phyloP scores from a whole-genome alignment of 2,797 vertebrate species.

The Bradypodion ventrale region DNA sequence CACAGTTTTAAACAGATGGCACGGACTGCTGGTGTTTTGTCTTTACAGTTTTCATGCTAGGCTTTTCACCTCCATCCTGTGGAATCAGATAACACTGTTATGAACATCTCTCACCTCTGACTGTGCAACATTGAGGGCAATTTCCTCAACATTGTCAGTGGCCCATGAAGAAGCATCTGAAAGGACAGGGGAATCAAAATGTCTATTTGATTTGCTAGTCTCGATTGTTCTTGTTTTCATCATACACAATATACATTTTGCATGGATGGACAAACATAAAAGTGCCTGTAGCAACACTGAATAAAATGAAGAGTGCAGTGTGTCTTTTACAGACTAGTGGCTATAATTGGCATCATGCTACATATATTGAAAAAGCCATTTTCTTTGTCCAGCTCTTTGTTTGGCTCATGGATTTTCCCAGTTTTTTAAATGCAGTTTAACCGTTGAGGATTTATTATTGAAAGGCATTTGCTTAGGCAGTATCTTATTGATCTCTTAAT shows the following conservation, averaged over 20 bases:
- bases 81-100: slow-evolving; percentile 61
- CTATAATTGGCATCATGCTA: slow-evolving; percentile 5
- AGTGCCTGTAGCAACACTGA: slow-evolving; percentile 32
- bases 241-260: slow-evolving; percentile 34
- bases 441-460: slow-evolving; percentile 48
- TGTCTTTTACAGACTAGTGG: slow-evolving; percentile 51
- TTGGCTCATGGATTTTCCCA: slow-evolving; percentile 50
- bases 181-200: slow-evolving; percentile 57
- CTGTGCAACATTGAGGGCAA: slow-evolving; percentile 34
- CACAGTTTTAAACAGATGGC: slow-evolving; percentile 70
- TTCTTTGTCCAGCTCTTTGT: slow-evolving; percentile 16
- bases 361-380: slow-evolving; percentile 44
- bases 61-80: slow-evolving; percentile 41
- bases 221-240: slow-evolving; percentile 44
- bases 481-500: slow-evolving; percentile 61
- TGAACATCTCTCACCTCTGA: slow-evolving; percentile 37
- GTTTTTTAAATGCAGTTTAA: slow-evolving; percentile 41
- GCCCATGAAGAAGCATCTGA: slow-evolving; percentile 15
- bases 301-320: slow-evolving; percentile 20
- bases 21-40: slow-evolving; percentile 74
- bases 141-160: slow-evolving; percentile 64
- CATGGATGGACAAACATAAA: slow-evolving; percentile 54
- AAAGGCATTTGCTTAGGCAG: slow-evolving; percentile 36
- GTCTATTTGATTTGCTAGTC: slow-evolving; percentile 53
- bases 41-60: slow-evolving; percentile 60